phyloP scores from a whole-genome alignment of 1,140 invertebrate genomes.

The Acromyrmex echinatior region DNA sequence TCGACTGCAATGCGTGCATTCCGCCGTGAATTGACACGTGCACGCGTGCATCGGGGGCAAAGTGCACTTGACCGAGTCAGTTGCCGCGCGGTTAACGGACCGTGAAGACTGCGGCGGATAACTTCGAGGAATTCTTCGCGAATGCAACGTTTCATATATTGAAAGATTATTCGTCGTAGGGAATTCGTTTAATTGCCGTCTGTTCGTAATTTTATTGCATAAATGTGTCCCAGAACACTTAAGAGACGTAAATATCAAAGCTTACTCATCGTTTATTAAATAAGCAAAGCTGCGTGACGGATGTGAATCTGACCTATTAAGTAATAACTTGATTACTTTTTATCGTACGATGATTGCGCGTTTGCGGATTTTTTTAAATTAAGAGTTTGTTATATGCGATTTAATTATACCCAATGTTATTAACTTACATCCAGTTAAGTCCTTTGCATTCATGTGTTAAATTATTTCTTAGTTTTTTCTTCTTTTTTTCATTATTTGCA shows the following conservation, averaged over 20 bases:
- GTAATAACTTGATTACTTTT: not conserved
- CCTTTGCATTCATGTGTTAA: not conserved
- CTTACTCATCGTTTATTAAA: conserved; percentile 1
- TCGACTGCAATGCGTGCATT: conserved; percentile 39
- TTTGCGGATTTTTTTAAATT: not conserved
- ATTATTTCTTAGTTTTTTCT: not conserved
- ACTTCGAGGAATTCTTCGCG: conserved; percentile 6
- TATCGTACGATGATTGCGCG: not conserved
- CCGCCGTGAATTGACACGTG: conserved; percentile 41
- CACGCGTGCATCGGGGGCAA: conserved; percentile 47
- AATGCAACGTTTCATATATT: not conserved
- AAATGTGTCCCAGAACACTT: not conserved
- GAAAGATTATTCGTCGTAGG: not conserved
- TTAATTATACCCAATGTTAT: not conserved
- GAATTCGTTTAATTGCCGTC: too few species aligned
- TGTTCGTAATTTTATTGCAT: not conserved
- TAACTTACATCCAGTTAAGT: not conserved
- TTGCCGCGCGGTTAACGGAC: conserved; percentile 42
- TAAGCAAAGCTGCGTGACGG: not conserved
- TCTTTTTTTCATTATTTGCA: not conserved
- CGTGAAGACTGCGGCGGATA: conserved; percentile 22
- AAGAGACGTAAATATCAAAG: not conserved
- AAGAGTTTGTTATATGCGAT: not conserved
- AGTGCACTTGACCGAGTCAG: conserved; percentile 68
- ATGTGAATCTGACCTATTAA: not conserved